Evolutionary conservation across 2,888 invertebrate genomes (phyloP).

Genomic region (Tetragonula carbonaria): DNA sequence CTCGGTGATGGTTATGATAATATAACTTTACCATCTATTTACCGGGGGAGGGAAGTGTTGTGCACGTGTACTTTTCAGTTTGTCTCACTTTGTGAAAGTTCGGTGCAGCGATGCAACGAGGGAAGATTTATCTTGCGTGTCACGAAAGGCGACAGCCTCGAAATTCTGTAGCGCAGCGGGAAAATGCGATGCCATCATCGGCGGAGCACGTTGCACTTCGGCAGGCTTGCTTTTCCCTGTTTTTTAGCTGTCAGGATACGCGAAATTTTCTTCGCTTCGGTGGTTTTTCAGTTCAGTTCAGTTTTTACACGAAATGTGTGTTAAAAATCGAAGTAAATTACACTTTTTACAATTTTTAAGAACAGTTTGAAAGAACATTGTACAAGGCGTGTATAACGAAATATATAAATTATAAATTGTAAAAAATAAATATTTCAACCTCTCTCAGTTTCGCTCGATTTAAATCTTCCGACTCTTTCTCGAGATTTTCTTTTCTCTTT

Average conservation of each 20-base stretch:
- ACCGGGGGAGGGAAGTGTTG: neutral
- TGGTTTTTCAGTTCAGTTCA: too few species aligned
- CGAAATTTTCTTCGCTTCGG: neutral
- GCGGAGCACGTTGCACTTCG: slow-evolving; percentile 16
- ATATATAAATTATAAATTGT: too few species aligned
- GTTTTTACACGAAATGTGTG: too few species aligned
- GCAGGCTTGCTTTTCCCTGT: neutral
- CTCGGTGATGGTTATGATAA: slow-evolving; percentile 29
- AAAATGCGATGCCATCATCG: slow-evolving; percentile 39
- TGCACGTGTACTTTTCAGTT: slow-evolving; percentile 35
- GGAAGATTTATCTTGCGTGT: slow-evolving; percentile 47
- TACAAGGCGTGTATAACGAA: too few species aligned
- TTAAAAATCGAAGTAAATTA: too few species aligned
- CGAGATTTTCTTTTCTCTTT: too few species aligned
- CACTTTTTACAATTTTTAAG: too few species aligned
- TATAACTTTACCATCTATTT: slow-evolving; percentile 41
- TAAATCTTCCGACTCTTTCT: neutral
- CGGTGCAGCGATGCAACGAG: slow-evolving; percentile 27
- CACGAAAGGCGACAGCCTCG: slow-evolving; percentile 26
- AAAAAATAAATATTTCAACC: neutral
- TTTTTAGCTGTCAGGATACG: neutral
- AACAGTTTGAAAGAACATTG: neutral
- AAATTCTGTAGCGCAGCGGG: slow-evolving; percentile 43
- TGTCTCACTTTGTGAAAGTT: slow-evolving; percentile 33
- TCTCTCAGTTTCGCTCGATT: neutral